Evolutionary conservation across 2,797 vertebrate species (phyloP).

Genomic region (Sebastes matsubarae): DNA sequence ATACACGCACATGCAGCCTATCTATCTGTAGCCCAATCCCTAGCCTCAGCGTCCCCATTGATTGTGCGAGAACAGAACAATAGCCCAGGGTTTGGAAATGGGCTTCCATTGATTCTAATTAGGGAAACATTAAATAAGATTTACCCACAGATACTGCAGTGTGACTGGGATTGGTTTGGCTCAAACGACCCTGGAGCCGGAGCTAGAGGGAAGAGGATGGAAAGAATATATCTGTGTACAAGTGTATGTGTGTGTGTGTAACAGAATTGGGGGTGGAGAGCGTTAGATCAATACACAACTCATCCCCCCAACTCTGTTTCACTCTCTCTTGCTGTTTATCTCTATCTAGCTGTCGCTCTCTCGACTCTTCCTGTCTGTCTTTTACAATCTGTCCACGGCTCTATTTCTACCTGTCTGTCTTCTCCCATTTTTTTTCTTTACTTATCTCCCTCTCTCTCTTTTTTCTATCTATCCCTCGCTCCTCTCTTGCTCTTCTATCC

Average conservation of each 20-base stretch:
- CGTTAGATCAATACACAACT: conserved; percentile 72
- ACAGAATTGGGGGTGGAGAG: conserved; percentile 60
- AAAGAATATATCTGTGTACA: conserved; percentile 21
- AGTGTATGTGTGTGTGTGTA: not conserved
- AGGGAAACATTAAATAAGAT: conserved; percentile 98
- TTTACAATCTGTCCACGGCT: conserved; percentile 59
- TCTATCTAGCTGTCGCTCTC: conserved; percentile 65
- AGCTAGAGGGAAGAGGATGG: conserved; percentile 53
- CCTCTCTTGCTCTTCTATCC: conserved; percentile 53
- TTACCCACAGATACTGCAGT: conserved; percentile 88
- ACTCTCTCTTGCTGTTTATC: conserved; percentile 61
- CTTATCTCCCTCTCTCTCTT: conserved; percentile 35
- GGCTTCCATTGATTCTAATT: conserved; percentile 99
- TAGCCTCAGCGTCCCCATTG: conserved; percentile 82
- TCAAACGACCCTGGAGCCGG: conserved; percentile 62
- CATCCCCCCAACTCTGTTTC: conserved; percentile 64
- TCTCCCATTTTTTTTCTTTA: conserved; percentile 22
- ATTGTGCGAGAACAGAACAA: conserved; percentile 87
- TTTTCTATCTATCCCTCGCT: conserved; percentile 44
- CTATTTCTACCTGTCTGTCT: conserved; percentile 64
- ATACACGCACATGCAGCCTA: conserved; percentile 52
- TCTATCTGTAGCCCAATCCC: conserved; percentile 70
- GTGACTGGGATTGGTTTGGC: conserved; percentile 74
- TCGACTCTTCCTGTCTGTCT: conserved; percentile 61
- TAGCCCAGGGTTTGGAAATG: conserved; percentile 89